These are phyloP conservation scores for Watsonalla binaria DNA, from an alignment of 2,888 invertebrate genomes.

Conservation along the genomic window DNA sequence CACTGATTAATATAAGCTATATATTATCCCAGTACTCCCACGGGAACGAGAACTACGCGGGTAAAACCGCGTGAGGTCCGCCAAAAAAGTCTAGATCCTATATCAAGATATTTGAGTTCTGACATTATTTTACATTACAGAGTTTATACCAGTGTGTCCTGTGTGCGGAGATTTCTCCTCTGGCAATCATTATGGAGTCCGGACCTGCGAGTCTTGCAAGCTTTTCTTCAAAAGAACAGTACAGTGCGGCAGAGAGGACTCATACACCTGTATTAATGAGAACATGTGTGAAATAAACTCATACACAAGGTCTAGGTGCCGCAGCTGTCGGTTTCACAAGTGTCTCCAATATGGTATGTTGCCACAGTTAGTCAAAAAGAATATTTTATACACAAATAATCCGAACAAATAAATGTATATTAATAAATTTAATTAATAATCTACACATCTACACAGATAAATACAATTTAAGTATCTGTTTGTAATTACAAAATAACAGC, in stretches of 20 bases:
- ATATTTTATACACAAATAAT: background rate
- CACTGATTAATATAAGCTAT: too few species aligned
- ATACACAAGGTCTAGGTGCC: constrained; percentile 38
- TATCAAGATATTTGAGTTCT: too few species aligned
- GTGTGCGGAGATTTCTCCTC: constrained; percentile 40
- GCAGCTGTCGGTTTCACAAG: constrained; percentile 35
- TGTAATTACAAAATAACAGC: too few species aligned
- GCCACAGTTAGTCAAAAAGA: constrained; percentile 24
- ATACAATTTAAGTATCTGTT: too few species aligned
- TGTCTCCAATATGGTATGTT: constrained; percentile 42
- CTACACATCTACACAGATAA: too few species aligned
- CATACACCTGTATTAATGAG: constrained; percentile 30
- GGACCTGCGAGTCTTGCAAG: constrained; percentile 52
- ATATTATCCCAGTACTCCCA: too few species aligned
- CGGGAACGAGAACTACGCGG: too few species aligned
- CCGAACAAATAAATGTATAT: background rate
- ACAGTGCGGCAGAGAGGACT: constrained; percentile 26
- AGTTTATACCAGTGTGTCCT: constrained; percentile 25
- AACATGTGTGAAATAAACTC: constrained; percentile 30
- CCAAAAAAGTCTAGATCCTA: too few species aligned
- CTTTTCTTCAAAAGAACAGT: constrained; percentile 50
- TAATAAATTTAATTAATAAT: constrained; percentile 2
- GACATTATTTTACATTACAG: background rate
- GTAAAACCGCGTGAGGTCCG: too few species aligned
- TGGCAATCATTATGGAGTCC: constrained; percentile 44